Base-by-base conservation (phyloP, 2,113 vertebrate species). In the Gila orcuttii region DNA sequence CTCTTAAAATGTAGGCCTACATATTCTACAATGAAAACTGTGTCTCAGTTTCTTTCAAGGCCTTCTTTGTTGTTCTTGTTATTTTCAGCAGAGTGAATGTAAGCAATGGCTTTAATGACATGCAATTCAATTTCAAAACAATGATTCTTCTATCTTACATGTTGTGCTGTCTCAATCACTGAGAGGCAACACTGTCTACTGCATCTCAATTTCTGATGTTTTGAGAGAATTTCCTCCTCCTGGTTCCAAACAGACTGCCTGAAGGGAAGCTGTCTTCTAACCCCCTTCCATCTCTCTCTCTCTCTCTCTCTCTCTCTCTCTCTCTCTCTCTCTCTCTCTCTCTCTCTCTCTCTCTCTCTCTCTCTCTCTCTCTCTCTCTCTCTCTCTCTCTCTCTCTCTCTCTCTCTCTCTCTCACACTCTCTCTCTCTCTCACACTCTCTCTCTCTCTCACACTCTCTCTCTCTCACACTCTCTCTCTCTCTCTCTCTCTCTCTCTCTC, bases 171-270 rank as follows among this genome's bases (percentile, higher is more conserved):
- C 21, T 60, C 66, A 73, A 42, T 39, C 31, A 47, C 5, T 55
- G n/a, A 82, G 79, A 68, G 59, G 36, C 57, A 80, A 80, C 59
- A 80, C 78, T 11, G 13, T 64, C 36, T 45, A 31, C 17, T 79
- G 50, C 81, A 36, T 36, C 50, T 68, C 28, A n/a, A 1, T 79
- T 52, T 59, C 28, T 79, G 64, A 79, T 87, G 66, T 79, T 79
- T 59, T 36, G 36, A 79, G n/a, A 31, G 47, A 57, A 76, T 36
- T 45, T 78, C 52, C 31, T 71, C 71, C 68, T 55, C 33, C 81
- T 83, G 74, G 83, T 79, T 87, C 62, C 68, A 69, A 77, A 79
- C 74, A 78, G 81, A 84, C 36, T 68, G n/a, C 39, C 81, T 60
- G 68, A 28, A 79, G 25, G 82, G 64, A 69, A 50, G 15, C 28